Evolutionary conservation across 1,140 invertebrate genomes (phyloP), one percentile per base, ranked within the genome.

Genomic region (Mycetomoellerius zeteki): DNA sequence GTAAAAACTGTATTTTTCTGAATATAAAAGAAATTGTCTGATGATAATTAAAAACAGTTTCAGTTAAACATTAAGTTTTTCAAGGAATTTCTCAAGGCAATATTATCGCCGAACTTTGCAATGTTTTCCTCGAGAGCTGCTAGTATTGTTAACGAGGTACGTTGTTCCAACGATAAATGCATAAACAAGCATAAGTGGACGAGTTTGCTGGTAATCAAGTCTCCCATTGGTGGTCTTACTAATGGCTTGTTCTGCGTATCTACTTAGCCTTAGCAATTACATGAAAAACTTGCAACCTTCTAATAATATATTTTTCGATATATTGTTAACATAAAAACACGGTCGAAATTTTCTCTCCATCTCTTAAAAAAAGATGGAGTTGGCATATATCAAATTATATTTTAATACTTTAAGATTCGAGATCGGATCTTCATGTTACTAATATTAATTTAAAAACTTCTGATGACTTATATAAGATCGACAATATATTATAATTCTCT

Each of bases 41-140:
- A 65, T 24, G 56, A n/a, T 19, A 12, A 27, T 47, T 69, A 64
- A 64, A 43, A 33, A 30, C 12, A 37, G 16, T 62, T 78, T 33
- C 14, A 33, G 16, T 69, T 43, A 0, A 43, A 30, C 1, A 21
- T 19, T 21, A 43, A 65, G n/a, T 65, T 65, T 65, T 65, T 65
- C 64, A 56, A 69, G 21, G 16, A 54, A 54, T 56, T 81, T 69
- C 16, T 37, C 47, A 33, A 43, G 47, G 30, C 8, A 37, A 14
- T 58, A 71, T 81, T 71, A 71, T 81, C 65, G 21, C 33, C 52
- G 78, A 81, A 81, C 64, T 71, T 81, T n/a, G 78, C 37, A 71
- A 81, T 71, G 14, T 14, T 71, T 54, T 64, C 77, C 30, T 81
- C 24, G 30, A 24, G n/a, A 71, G 33, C 21, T 56, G 16, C 47